phyloP scores from a whole-genome alignment of 2,797 vertebrate species.

The Aldrovandia affinis region DNA sequence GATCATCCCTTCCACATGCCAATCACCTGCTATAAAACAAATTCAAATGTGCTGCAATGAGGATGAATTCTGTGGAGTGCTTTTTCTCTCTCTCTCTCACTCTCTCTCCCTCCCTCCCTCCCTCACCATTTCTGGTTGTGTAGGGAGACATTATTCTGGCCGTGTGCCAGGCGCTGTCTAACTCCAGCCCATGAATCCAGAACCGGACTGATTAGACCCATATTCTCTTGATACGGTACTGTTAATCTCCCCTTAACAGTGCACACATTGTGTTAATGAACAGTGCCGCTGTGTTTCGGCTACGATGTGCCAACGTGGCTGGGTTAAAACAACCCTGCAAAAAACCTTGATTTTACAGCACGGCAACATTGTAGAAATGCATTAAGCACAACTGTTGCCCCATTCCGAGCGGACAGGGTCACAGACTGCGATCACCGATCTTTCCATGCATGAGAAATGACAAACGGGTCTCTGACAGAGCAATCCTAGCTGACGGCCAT shows the following conservation, averaged over 20 bases:
- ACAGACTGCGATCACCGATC: neutral
- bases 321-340: neutral
- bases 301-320: neutral
- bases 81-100: too few species aligned
- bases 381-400: neutral
- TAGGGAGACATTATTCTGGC: conserved; percentile 19
- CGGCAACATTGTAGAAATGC: neutral
- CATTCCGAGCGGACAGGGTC: neutral
- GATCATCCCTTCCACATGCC: neutral
- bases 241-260: conserved; percentile 10
- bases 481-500: neutral
- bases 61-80: neutral
- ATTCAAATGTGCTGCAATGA: neutral
- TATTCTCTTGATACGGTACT: neutral
- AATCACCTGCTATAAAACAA: neutral
- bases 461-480: neutral
- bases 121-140: neutral
- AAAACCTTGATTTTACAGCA: neutral
- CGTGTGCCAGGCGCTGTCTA: conserved; percentile 11
- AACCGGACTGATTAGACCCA: neutral
- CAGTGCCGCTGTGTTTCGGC: neutral
- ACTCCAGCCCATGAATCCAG: conserved; percentile 9
- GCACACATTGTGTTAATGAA: conserved; percentile 9
- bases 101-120: neutral
- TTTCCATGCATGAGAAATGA: neutral